Base-by-base conservation (phyloP, 2,888 invertebrate genomes). In the Hyles lineata region DNA sequence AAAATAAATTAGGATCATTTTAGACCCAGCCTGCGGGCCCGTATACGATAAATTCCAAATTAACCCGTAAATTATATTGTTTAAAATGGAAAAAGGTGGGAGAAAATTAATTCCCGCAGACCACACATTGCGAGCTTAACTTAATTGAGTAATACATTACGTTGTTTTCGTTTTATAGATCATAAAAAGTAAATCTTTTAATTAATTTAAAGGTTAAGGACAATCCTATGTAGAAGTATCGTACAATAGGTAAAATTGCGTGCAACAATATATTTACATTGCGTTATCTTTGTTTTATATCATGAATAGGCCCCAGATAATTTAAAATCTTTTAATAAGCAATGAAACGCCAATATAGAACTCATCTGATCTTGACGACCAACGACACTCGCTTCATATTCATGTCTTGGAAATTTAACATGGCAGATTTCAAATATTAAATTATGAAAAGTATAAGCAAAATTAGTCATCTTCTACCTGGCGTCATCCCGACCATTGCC, bases 31-130 rank as follows among this genome's bases (percentile, higher is more conserved):
- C 77, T 73, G 75, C 73, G 78, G 80, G 77, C 75, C 79, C 79
- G 79, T 83, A 85, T 79, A 84, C 86, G 82, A 87, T 89, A 87
- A 87, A 89, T 88, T 86, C 78, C 82, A 85, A 87, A 87, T 88
- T 85, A 85, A 85, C 83, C 82, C 83, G 83, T 89, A 87, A 89
- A 90, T 89, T 87, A 87, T 87, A 80, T 86, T 86, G 85, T 86
- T 88, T 85, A 86, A 88, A 89, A 82, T 86, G 79, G 83, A 85
- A 89, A 88, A 88, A 88, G 86, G 87, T 82, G 79, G 80, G 79
- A 78, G 82, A 79, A 82, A 87, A 89, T 90, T 87, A 88, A 89
- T 88, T 85, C 72, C 76, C 79, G 80, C 81, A 77, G 71, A 83
- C 85, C 87, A 85, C 86, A 85, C 83, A 83, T 83, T 85, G 82